Evolutionary conservation across 2,888 invertebrate species (phyloP).

Genomic region (Augiades crinisus): DNA sequence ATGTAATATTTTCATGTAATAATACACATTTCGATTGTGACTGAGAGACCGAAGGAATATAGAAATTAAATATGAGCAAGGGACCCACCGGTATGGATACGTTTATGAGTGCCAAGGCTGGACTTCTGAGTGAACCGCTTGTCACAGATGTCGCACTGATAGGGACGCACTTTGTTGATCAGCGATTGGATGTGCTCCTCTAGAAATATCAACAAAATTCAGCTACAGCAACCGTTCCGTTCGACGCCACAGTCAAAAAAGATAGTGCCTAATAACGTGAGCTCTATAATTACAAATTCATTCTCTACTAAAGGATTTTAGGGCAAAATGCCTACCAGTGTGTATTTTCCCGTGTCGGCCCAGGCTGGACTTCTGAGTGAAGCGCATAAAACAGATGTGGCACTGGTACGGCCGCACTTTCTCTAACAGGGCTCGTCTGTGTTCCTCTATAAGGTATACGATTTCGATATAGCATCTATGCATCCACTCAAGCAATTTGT

Average conservation of each 20-base stretch:
- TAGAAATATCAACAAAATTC: slow-evolving; percentile 80
- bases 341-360: slow-evolving; percentile 88
- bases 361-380: slow-evolving; percentile 88
- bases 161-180: slow-evolving; percentile 83
- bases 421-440: slow-evolving; percentile 82
- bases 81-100: slow-evolving; percentile 87
- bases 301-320: slow-evolving; percentile 78
- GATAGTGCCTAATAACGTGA: slow-evolving; percentile 69
- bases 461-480: slow-evolving; percentile 75
- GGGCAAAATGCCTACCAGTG: slow-evolving; percentile 83
- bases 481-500: slow-evolving; percentile 63
- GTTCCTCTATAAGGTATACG: slow-evolving; percentile 81
- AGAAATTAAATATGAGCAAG: slow-evolving; percentile 66
- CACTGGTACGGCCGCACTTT: slow-evolving; percentile 86
- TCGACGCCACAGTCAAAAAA: slow-evolving; percentile 51
- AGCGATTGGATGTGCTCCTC: slow-evolving; percentile 83
- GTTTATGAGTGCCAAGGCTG: slow-evolving; percentile 90
- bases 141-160: slow-evolving; percentile 88
- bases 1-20: slow-evolving; percentile 35
- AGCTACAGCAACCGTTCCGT: slow-evolving; percentile 71
- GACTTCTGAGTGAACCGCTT: slow-evolving; percentile 92
- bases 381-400: slow-evolving; percentile 87
- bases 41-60: slow-evolving; percentile 71
- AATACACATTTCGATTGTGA: slow-evolving; percentile 55
- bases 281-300: slow-evolving; percentile 66